Base-by-base conservation (phyloP, 2,888 invertebrate species). In the Caenorhabditis sp. region DNA sequence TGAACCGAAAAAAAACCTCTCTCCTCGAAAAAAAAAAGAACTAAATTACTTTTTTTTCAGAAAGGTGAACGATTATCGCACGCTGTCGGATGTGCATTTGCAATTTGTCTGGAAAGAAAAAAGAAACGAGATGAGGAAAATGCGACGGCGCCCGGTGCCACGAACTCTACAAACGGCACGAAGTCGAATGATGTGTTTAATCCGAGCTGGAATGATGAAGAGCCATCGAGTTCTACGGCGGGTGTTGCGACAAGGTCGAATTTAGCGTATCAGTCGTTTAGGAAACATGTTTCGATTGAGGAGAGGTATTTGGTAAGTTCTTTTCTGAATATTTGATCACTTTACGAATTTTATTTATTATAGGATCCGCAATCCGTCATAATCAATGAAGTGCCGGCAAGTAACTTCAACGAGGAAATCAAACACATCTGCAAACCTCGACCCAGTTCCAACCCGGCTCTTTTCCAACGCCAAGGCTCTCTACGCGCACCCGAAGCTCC, bases 61-160 rank as follows among this genome's bases (percentile, higher is more conserved):
- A 43, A 43, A 43, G 99, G 99, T 68, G 99, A 99, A 90, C 92
- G 99, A 57, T 90, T 99, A 78, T 97, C 97, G 84, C 99, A 99
- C 90, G 99, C 99, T 1, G 99, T 99, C 31, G 99, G 99, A 52
- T 99, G 97, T 90, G 97, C 99, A 59, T 99, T 99, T 90, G 95
- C 97, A 64, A 95, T 97, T 1, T 99, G 99, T 87, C 90, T 99
- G 83, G 99, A 99, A 89, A 92, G 95, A 86, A 99, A 99, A 66
- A 82, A 78, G 61, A 81, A 83, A 59, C 68, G 81, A 26, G 84
- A 83, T 50, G 81, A 83, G 36, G 78, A 82, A 14, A 67, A 53
- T 12, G 12, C 54, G 0, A 69, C 64, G 10, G n/a, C n/a, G n/a
- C n/a, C n/a, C n/a, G 52, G 61, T 14, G 36, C 53, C 43, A 58